Evolutionary conservation across 1,140 invertebrate genomes (phyloP), one percentile per base, ranked within the genome.

Genomic region (Uloborus diversus): DNA sequence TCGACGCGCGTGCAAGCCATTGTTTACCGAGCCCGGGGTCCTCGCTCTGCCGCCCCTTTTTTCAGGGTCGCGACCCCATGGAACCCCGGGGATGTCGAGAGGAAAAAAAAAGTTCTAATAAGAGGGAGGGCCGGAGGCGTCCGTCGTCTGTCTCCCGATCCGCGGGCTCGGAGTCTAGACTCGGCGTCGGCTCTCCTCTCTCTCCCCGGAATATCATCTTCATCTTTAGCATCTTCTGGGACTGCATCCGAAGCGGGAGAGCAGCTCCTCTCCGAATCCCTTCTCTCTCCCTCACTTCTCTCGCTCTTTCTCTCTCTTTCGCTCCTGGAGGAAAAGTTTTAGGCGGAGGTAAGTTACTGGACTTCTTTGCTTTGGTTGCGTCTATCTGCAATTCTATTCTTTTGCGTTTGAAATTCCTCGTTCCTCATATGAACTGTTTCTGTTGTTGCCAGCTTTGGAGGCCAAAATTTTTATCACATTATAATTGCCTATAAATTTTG

Each of bases 61-160:
- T 71, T 62, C 57, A 62, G 70, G 70, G 70, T 75, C 57, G 42
- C 59, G 57, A 75, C 70, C 70, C 51, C 56, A 17, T 25, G 23
- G 14, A 53, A 57, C 7, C 57, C 71, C 35, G 27, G 17, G 70
- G 70, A 56, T 14, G 25, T 20, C 25, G 27, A 28, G 25, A 20
- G 27, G 3, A n/a, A 25, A 28, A 47, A 42, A 47, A 71, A 64
- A 75, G 51, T 30, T 30, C 37, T 28, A n/a, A n/a, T 30, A 25
- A 25, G 30, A n/a, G 23, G 35, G 57, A 59, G 35, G 47, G 25
- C 51, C n/a, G 35, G 42, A 47, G 61, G 61, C 73, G 73, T 56
- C 61, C 42, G 73, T 76, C 73, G 73, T 76, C 73, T 76, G 73
- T 76, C 73, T 76, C 61, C 62, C 33, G 56, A 59, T 61, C 70